A percentile compares a stretch with the other conserved stretches of the same genome.
Evolutionary conservation across 2,797 vertebrate genomes (phyloP).

Genomic region (Crocidura indochinensis): DNA sequence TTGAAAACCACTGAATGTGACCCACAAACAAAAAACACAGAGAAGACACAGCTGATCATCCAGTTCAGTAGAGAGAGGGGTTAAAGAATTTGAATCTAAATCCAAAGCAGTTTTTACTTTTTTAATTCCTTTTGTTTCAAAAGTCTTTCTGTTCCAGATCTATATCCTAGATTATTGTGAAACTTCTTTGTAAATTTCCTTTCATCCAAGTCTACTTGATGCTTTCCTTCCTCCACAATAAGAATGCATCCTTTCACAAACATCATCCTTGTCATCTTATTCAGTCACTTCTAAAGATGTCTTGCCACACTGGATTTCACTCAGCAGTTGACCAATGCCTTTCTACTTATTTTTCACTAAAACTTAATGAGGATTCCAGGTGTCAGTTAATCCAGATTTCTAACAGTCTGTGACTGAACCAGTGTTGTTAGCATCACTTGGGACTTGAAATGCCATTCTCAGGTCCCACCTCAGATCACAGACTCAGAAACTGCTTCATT

Average conservation of each 20-base stretch:
- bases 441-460: not conserved
- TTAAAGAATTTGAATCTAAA: not conserved
- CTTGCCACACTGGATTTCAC: constrained; percentile 18
- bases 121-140: not conserved
- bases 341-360: constrained; percentile 13
- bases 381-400: constrained; percentile 5
- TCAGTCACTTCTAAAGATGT: constrained; percentile 46
- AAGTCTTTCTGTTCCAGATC: not conserved
- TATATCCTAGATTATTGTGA: constrained; percentile 27
- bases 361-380: not conserved
- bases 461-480: not conserved
- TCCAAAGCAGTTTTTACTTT: not conserved
- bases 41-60: not conserved
- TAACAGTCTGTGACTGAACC: not conserved
- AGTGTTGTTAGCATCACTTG: not conserved
- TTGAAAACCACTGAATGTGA: too few relatives aligned
- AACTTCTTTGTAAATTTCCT: constrained; percentile 30
- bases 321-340: constrained; percentile 47
- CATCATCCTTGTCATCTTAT: constrained; percentile 41
- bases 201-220: constrained; percentile 25
- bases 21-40: too few relatives aligned
- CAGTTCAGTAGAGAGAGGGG: not conserved
- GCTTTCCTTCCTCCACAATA: not conserved
- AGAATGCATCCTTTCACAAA: constrained; percentile 40
- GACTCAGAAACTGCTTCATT: constrained; percentile 35